Percentiles rank a stretch among this genome's conserved stretches.
Evolutionary conservation across 2,888 invertebrate genomes (phyloP).

Genomic region (Napeogenes sylphis): DNA sequence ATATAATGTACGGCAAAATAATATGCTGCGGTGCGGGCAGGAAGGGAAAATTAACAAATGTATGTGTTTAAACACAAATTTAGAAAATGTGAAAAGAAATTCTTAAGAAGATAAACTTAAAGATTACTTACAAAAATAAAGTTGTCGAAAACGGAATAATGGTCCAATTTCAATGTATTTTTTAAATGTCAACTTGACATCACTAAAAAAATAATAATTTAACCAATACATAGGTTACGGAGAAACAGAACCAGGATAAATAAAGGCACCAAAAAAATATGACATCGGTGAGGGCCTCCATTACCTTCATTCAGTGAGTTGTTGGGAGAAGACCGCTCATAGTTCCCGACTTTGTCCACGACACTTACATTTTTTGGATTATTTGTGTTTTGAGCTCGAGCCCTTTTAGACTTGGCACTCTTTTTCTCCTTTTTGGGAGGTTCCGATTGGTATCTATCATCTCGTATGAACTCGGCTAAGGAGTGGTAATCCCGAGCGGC

Average conservation of each 20-base stretch:
- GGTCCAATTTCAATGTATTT: too few relatives aligned
- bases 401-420: conserved; percentile 11
- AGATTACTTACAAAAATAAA: not conserved
- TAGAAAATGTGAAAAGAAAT: too few relatives aligned
- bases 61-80: not conserved
- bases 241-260: conserved; percentile 3
- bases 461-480: conserved; percentile 18
- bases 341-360: not conserved
- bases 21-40: too few relatives aligned
- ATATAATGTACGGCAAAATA: too few relatives aligned
- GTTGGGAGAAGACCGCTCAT: not conserved
- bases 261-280: conserved; percentile 1
- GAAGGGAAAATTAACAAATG: not conserved
- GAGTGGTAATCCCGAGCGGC: conserved; percentile 22
- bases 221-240: not conserved
- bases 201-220: too few relatives aligned
- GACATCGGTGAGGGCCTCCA: conserved; percentile 10
- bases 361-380: not conserved
- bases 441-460: conserved; percentile 11
- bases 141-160: too few relatives aligned
- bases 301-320: conserved; percentile 7
- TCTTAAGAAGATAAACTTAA: too few relatives aligned
- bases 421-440: conserved; percentile 13
- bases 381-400: conserved; percentile 8
- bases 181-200: too few relatives aligned